Evolutionary conservation across 2,888 invertebrate species (phyloP).

Genomic region (Caprella mutica): DNA sequence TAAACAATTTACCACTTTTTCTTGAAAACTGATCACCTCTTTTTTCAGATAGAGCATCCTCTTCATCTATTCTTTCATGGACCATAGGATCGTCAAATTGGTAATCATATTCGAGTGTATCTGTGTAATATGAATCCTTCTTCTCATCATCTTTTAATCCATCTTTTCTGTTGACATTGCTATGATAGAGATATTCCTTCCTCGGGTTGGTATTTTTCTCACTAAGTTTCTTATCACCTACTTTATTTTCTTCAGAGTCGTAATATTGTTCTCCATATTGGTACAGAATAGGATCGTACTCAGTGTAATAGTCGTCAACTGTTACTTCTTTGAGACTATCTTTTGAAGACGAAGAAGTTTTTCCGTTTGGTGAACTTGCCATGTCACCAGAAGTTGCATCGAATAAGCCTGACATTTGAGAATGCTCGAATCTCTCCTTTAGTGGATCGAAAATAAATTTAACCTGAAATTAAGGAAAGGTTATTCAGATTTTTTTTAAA

Average conservation of each 20-base stretch:
- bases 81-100: background rate
- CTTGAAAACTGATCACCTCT: too few relatives aligned
- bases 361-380: background rate
- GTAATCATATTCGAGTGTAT: constrained; percentile 3
- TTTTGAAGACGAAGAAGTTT: background rate
- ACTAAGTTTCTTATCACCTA: too few relatives aligned
- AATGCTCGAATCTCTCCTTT: background rate
- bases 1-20: too few relatives aligned
- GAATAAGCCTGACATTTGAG: too few relatives aligned
- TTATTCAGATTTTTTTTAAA: too few relatives aligned
- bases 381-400: background rate
- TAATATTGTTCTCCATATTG: constrained; percentile 5
- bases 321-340: constrained; percentile 7
- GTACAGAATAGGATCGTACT: constrained; percentile 8
- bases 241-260: too few relatives aligned
- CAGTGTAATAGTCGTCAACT: background rate
- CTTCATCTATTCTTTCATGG: background rate
- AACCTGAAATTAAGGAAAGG: too few relatives aligned
- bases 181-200: too few relatives aligned
- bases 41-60: too few relatives aligned
- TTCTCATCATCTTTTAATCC: too few relatives aligned
- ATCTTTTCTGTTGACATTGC: too few relatives aligned
- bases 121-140: constrained; percentile 5
- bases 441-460: constrained; percentile 10
- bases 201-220: too few relatives aligned